Percentiles rank a stretch among this genome's conserved stretches.
These are phyloP conservation scores for Pteromalus puparum DNA, from an alignment of 1,140 invertebrate genomes.

Conservation along the genomic window DNA sequence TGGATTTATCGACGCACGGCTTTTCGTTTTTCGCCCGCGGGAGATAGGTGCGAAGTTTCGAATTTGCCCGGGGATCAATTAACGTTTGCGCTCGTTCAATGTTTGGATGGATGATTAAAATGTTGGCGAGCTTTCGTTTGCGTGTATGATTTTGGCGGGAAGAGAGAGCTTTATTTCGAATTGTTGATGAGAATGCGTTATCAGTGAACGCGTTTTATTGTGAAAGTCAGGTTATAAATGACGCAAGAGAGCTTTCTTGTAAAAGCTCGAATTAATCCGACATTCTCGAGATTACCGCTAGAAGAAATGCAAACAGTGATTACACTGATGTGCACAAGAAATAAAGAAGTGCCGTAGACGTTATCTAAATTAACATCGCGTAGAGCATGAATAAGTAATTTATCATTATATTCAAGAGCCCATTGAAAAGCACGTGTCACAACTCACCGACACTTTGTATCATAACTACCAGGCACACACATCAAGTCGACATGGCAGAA, in stretches of 20 bases:
- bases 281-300: no score
- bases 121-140: not conserved
- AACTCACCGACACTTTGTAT: not conserved
- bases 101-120: not conserved
- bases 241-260: no score
- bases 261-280: no score
- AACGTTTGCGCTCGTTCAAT: not conserved
- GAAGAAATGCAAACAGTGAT: no score
- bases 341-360: no score
- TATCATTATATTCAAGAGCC: not conserved
- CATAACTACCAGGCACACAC: not conserved
- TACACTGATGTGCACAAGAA: no score
- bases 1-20: not conserved
- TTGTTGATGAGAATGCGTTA: no score
- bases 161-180: no score
- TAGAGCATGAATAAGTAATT: not conserved
- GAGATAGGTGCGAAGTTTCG: not conserved
- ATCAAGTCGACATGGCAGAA: not conserved
- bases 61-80: not conserved
- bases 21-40: not conserved
- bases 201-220: no score
- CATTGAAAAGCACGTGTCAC: not conserved
- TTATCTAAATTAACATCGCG: no score
- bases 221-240: no score
- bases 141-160: no score